These are phyloP conservation scores for Microcebus jonahi DNA, from an alignment of 2,113 vertebrate species.

Conservation along the genomic window DNA sequence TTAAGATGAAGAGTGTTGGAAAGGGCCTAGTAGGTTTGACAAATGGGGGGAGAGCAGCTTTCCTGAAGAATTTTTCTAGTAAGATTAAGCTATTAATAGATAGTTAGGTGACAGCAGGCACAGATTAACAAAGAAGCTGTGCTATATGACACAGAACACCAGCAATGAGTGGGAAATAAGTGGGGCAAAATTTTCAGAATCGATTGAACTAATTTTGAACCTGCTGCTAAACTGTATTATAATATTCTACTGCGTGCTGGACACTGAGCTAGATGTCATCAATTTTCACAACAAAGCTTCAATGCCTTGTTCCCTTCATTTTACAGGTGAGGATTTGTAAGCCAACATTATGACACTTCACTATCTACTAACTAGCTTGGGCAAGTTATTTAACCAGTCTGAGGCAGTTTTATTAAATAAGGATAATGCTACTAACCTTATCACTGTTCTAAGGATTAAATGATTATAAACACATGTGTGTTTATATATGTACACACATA, in stretches of 20 bases:
- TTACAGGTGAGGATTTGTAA: neutral
- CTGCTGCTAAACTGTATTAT: neutral
- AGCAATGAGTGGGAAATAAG: neutral
- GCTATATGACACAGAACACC: neutral
- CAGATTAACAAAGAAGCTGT: neutral
- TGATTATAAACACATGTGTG: neutral
- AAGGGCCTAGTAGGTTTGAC: neutral
- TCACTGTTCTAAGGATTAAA: conserved; percentile 31
- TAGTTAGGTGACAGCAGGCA: neutral
- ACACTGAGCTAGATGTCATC: neutral
- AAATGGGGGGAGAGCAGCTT: neutral
- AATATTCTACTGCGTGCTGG: neutral
- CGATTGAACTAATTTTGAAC: neutral
- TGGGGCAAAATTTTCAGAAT: neutral
- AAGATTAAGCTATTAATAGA: neutral
- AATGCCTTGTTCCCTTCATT: conserved; percentile 19
- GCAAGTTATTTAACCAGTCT: neutral
- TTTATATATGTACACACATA: neutral
- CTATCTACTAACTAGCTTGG: neutral
- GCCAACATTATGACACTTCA: neutral
- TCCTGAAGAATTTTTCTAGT: neutral
- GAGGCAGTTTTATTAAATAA: conserved; percentile 7
- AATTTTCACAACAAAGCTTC: conserved; percentile 20
- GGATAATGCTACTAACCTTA: neutral
- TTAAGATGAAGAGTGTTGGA: neutral